Base-by-base conservation (phyloP, 2,888 invertebrate genomes). In the Amphimallon solstitiale region DNA sequence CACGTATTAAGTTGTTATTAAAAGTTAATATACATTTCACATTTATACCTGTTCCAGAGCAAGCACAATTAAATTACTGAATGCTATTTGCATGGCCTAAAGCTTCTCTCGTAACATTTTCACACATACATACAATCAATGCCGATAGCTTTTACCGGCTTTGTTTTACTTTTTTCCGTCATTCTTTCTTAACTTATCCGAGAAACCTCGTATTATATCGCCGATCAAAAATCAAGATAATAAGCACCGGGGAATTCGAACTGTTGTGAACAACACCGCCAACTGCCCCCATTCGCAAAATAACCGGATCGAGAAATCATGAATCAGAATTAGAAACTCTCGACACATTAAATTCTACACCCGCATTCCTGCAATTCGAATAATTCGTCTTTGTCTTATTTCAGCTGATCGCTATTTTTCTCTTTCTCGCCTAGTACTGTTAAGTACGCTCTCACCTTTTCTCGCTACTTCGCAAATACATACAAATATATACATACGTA, bases 251-350 rank as follows among this genome's bases (percentile, higher is more conserved):
- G 29, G 29, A 29, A 29, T 29, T 29, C 6, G 29, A 29, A 29
- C 29, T 7, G 29, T 29, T 5, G 9, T 7, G 7, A 29, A 29
- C 29, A 9, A 5, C 29, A 15, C 46, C 21, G n/a, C n/a, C n/a
- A n/a, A 21, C 21, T 52, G 34, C 52, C 35, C 64, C 46, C 46
- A 45, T 64, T 56, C 54, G 64, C 54, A 46, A 65, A 56, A 46
- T 54, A 46, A 65, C 65, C 59, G 45, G 65, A 68, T 59, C 73
- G 66, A 70, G 29, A 29, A 72, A 68, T 69, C 73, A 73, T 77
- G 75, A 76, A 75, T 75, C 74, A 75, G 75, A 73, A 73, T 73
- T 75, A 74, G 74, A 75, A 74, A 75, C 72, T 73, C 68, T 73
- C 70, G 70, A 73, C 73, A 71, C 70, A 72, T 72, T 75, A 73